Evolutionary conservation across 2,888 invertebrate species (phyloP).

Genomic region (Oscheius sp.): DNA sequence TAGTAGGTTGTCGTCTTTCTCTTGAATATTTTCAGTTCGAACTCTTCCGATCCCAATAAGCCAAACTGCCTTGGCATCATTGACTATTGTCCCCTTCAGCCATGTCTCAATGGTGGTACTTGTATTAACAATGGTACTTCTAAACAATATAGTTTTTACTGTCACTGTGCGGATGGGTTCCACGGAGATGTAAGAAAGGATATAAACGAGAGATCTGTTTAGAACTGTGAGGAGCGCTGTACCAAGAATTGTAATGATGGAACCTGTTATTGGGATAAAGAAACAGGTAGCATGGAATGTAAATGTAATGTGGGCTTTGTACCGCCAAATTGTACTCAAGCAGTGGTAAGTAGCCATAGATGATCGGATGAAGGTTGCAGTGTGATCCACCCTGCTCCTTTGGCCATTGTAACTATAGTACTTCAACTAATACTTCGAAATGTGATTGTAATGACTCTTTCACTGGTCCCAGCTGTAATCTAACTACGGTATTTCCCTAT

Average conservation of each 20-base stretch:
- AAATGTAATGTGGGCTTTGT: too few relatives aligned
- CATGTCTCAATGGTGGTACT: constrained; percentile 17
- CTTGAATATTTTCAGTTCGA: neutral
- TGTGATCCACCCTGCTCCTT: too few relatives aligned
- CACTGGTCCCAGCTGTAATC: neutral
- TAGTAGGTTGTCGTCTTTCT: too few relatives aligned
- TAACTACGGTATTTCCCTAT: neutral
- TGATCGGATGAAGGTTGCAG: too few relatives aligned
- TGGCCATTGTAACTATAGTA: too few relatives aligned
- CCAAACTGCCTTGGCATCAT: neutral
- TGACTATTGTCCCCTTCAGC: constrained; percentile 3
- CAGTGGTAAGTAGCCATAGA: too few relatives aligned
- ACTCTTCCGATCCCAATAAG: neutral
- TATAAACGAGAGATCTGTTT: neutral
- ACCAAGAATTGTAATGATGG: neutral
- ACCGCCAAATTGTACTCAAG: neutral
- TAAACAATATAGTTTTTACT: neutral
- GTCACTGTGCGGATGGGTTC: neutral
- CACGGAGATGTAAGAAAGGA: neutral
- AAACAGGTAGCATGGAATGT: neutral
- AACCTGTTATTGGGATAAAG: neutral
- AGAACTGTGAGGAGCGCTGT: neutral
- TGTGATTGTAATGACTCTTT: constrained; percentile 3
- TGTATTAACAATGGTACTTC: too few relatives aligned
- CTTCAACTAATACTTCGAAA: neutral